phyloP scores from a whole-genome alignment of 1,140 invertebrate genomes.

The Bilobella aurantiaca region DNA sequence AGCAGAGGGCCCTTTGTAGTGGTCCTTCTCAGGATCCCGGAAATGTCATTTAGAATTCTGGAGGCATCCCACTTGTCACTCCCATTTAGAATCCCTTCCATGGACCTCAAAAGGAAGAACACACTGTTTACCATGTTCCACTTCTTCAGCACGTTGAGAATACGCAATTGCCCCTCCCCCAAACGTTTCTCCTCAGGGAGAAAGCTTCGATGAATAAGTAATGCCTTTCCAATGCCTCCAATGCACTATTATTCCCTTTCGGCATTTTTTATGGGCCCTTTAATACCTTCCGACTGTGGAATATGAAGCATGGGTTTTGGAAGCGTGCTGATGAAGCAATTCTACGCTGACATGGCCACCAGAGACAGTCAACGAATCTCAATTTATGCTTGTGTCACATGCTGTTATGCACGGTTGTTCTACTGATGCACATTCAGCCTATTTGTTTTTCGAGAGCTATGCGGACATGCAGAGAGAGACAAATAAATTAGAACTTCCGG shows the following conservation, averaged over 20 bases:
- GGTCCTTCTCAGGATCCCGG: no score
- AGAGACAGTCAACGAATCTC: no score
- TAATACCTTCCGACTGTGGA: no score
- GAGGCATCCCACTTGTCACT: not conserved
- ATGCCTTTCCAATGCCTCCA: not conserved
- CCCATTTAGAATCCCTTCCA: not conserved
- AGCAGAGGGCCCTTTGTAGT: no score
- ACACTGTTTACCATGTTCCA: conserved; percentile 4
- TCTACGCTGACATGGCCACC: no score
- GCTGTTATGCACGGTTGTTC: not conserved
- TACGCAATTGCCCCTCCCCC: not conserved
- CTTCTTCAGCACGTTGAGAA: not conserved
- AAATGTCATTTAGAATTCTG: not conserved
- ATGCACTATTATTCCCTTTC: no score
- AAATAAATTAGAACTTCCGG: conserved; percentile 3
- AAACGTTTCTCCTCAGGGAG: no score
- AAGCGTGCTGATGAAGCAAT: no score
- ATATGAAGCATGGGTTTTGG: no score
- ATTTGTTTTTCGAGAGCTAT: no score
- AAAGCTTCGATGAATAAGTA: not conserved
- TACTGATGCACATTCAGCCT: not conserved
- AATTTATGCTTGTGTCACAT: not conserved
- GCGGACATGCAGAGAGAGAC: no score
- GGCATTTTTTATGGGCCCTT: no score
- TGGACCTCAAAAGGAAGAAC: not conserved